Evolutionary conservation across 2,888 invertebrate species (phyloP).

Genomic region (Stenotaenia linearis): DNA sequence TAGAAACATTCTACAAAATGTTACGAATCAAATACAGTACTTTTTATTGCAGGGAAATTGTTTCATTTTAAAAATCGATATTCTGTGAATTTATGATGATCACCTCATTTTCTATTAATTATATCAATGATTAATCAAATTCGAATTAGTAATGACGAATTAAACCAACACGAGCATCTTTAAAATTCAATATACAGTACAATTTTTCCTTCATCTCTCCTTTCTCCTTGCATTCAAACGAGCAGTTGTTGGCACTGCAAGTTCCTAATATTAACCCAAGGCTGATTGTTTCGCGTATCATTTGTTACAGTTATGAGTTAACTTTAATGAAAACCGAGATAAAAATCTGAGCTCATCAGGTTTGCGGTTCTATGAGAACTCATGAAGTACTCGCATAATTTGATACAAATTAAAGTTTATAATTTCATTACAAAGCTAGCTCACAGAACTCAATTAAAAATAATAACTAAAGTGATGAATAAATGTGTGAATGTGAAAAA

Average conservation of each 20-base stretch:
- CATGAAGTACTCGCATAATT: background rate
- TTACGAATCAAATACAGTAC: too few relatives aligned
- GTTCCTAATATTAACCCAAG: background rate
- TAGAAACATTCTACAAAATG: background rate
- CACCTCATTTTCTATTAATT: too few relatives aligned
- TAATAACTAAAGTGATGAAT: too few relatives aligned
- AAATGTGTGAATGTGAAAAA: too few relatives aligned
- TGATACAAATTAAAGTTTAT: background rate
- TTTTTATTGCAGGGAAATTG: too few relatives aligned
- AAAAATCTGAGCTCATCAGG: background rate
- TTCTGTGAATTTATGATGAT: too few relatives aligned
- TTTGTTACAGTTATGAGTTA: background rate
- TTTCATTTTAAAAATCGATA: too few relatives aligned
- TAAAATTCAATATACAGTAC: background rate
- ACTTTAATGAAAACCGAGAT: background rate
- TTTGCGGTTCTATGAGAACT: background rate
- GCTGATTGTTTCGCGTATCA: background rate
- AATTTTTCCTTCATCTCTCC: background rate
- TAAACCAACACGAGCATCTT: too few relatives aligned
- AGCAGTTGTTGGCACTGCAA: background rate
- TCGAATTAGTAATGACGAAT: too few relatives aligned
- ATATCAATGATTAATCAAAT: too few relatives aligned
- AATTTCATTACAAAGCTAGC: too few relatives aligned
- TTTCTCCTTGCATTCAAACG: background rate
- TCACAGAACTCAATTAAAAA: too few relatives aligned